Evolutionary conservation across 1,140 invertebrate species (phyloP).

Genomic region (Listronotus oregonensis): DNA sequence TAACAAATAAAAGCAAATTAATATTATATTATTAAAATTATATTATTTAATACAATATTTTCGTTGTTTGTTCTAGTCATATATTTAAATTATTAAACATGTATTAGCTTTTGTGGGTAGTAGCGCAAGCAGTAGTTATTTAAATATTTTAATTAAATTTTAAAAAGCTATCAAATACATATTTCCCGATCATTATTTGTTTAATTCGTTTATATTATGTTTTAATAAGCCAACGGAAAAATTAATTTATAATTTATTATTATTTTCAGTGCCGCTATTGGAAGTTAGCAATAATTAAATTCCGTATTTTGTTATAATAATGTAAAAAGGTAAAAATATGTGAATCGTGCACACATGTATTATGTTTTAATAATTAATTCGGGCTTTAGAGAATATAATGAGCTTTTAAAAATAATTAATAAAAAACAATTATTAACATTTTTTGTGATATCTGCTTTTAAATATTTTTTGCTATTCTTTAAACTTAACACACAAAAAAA

Average conservation of each 20-base stretch:
- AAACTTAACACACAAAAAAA: too few relatives aligned
- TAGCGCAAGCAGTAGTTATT: slow-evolving; percentile 20
- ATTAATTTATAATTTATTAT: slow-evolving; percentile 35
- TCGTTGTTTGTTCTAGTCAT: slow-evolving; percentile 9
- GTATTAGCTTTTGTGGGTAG: slow-evolving; percentile 27
- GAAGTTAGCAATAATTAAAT: slow-evolving; percentile 4
- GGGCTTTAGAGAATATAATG: neutral
- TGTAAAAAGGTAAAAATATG: slow-evolving; percentile 3
- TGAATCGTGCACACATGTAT: too few relatives aligned
- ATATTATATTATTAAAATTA: slow-evolving; percentile 22
- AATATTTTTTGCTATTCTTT: neutral
- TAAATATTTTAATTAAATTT: slow-evolving; percentile 33
- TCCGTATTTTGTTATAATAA: slow-evolving; percentile 16
- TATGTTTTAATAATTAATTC: slow-evolving; percentile 7
- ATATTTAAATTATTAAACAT: slow-evolving; percentile 21
- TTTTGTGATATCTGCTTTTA: neutral
- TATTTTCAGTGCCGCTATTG: slow-evolving; percentile 10
- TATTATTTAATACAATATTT: slow-evolving; percentile 31
- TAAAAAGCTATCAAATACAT: slow-evolving; percentile 32
- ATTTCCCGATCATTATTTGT: slow-evolving; percentile 32
- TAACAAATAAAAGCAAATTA: slow-evolving; percentile 22
- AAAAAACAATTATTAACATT: slow-evolving; percentile 6
- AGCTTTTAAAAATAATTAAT: slow-evolving; percentile 15
- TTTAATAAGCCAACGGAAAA: slow-evolving; percentile 25
- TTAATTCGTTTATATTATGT: slow-evolving; percentile 31